These are phyloP conservation scores for Penaeus indicus DNA, from an alignment of 1,140 invertebrate species.

Conservation along the genomic window DNA sequence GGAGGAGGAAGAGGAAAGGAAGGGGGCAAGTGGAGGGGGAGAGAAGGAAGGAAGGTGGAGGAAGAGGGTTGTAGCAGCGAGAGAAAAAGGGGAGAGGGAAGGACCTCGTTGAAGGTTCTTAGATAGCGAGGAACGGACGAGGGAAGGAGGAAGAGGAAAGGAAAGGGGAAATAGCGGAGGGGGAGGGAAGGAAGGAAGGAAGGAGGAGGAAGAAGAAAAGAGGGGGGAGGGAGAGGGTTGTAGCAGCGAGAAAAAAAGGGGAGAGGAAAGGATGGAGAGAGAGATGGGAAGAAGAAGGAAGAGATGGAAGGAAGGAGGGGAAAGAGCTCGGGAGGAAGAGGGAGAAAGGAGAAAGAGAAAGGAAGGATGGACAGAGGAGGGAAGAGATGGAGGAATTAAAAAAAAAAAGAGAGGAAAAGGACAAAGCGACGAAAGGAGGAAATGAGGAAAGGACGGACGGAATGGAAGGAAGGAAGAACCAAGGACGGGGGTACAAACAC, in stretches of 20 bases:
- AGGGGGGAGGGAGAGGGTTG: neutral
- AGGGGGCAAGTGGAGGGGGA: too few species aligned
- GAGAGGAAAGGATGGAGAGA: neutral
- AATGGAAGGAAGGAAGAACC: neutral
- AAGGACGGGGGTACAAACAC: neutral
- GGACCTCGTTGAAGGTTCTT: too few species aligned
- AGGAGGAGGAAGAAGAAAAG: neutral
- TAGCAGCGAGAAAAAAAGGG: neutral
- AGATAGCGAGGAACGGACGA: neutral
- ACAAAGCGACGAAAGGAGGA: neutral
- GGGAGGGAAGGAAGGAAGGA: neutral
- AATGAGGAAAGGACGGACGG: neutral
- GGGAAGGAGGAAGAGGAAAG: neutral
- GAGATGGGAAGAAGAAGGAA: neutral
- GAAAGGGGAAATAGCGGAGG: neutral
- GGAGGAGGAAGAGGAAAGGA: neutral
- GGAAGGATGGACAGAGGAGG: neutral
- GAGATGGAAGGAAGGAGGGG: neutral
- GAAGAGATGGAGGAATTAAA: neutral
- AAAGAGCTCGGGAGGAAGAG: neutral
- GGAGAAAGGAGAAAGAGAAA: neutral
- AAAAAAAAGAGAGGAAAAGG: neutral
- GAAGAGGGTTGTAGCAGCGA: too few species aligned
- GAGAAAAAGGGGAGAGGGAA: neutral
- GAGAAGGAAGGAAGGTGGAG: too few species aligned